phyloP scores from a whole-genome alignment of 2,797 vertebrate genomes.

The Gallinago nigripennis region DNA sequence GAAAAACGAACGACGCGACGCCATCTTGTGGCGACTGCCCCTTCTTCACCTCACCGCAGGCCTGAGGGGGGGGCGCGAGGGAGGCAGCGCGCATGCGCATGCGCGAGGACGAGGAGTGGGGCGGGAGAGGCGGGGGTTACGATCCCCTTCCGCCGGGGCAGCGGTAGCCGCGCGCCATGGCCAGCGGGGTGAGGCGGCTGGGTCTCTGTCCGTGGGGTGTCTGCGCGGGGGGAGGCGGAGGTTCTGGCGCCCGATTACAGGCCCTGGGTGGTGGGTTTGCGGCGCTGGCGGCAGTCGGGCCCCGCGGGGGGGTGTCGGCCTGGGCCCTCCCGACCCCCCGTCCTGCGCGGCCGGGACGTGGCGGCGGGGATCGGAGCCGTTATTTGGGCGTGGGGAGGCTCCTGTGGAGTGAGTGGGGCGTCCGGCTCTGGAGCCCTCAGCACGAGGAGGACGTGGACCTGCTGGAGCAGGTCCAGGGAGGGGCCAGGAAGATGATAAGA shows the following conservation, averaged over 20 bases:
- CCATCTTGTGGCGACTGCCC: too few relatives aligned
- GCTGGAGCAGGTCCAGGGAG: neutral
- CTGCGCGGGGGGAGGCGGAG: neutral
- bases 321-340: rapidly evolving
- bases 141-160: rapidly evolving
- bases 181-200: conserved; percentile 2
- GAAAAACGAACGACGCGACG: neutral
- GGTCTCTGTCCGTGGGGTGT: neutral
- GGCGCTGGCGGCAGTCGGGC: too few relatives aligned
- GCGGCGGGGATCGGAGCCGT: neutral
- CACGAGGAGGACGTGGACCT: neutral
- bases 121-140: rapidly evolving
- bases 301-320: rapidly evolving
- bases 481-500: neutral
- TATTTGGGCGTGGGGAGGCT: neutral
- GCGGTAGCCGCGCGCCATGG: neutral
- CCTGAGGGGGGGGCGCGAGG: too few relatives aligned
- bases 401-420: neutral
- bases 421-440: neutral
- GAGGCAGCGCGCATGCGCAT: neutral
- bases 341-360: rapidly evolving
- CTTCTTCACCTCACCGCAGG: too few relatives aligned
- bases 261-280: neutral
- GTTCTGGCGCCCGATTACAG: neutral
- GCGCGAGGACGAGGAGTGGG: too few relatives aligned